phyloP scores from a whole-genome alignment of 2,888 invertebrate genomes.

The Ophioninae sp. region DNA sequence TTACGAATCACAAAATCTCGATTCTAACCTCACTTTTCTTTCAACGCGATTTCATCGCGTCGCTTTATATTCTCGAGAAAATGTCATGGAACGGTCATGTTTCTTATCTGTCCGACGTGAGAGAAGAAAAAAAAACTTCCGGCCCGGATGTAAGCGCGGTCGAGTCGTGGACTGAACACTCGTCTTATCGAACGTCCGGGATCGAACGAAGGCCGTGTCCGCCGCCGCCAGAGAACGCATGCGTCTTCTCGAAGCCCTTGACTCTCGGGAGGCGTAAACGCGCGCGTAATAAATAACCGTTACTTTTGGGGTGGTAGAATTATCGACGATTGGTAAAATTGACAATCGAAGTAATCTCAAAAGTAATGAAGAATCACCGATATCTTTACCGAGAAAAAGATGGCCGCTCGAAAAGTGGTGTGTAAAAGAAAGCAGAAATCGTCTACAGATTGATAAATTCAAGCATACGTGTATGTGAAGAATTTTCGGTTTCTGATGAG shows the following conservation, averaged over 20 bases:
- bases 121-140: background rate
- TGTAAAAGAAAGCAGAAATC: background rate
- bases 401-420: background rate
- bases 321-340: background rate
- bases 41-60: background rate
- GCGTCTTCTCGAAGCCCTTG: constrained; percentile 45
- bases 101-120: background rate
- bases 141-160: background rate
- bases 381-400: background rate
- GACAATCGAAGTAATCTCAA: background rate
- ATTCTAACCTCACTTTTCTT: background rate
- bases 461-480: background rate
- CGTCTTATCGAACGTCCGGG: constrained; percentile 50
- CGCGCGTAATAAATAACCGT: constrained; percentile 19
- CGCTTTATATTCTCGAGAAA: background rate
- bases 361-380: background rate
- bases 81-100: background rate
- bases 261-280: constrained; percentile 25
- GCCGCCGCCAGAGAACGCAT: constrained; percentile 35
- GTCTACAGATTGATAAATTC: background rate
- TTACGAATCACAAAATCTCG: no score
- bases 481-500: background rate
- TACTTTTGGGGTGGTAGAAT: background rate
- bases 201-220: constrained; percentile 20
- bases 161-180: constrained; percentile 22